A percentile compares a stretch with the other conserved stretches of the same genome.
Conservation (phyloP, 2,113 vertebrate genomes). For the Cricetomys ansorgei region DNA sequence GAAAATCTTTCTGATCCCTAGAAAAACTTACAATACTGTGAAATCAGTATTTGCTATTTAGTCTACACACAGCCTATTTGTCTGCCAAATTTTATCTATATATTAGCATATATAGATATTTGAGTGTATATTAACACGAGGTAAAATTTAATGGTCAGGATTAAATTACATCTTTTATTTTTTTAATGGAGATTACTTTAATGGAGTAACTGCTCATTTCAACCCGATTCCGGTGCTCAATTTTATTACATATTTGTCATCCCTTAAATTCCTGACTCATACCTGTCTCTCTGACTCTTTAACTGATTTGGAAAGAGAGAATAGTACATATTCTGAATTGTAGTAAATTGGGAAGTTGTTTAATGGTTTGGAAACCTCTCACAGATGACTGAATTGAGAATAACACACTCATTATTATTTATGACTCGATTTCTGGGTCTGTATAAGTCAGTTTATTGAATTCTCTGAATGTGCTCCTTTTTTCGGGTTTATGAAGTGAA, state of each 20-base stretch:
- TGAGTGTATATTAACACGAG: not conserved
- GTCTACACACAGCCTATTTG: not conserved
- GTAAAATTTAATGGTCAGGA: not conserved
- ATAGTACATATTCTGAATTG: slow-evolving; percentile 49
- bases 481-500: slow-evolving; percentile 60
- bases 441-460: slow-evolving; percentile 68
- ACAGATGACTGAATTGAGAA: slow-evolving; percentile 66
- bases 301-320: slow-evolving; percentile 43
- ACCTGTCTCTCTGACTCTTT: slow-evolving; percentile 47
- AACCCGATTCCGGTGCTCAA: not conserved
- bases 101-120: not conserved
- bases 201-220: not conserved
- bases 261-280: not conserved
- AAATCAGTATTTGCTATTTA: not conserved
- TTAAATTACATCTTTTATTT: slow-evolving; percentile 27
- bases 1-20: not conserved
- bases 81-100: not conserved
- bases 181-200: slow-evolving; percentile 34
- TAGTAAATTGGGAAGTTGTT: slow-evolving; percentile 73
- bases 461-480: slow-evolving; percentile 67
- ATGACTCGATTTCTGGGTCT: slow-evolving; percentile 74
- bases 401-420: slow-evolving; percentile 78
- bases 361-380: slow-evolving; percentile 74
- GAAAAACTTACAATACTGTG: not conserved
- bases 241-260: slow-evolving; percentile 54